Evolutionary conservation across 2,113 vertebrate species (phyloP).

Genomic region (Anarhynchus alexandrinus): DNA sequence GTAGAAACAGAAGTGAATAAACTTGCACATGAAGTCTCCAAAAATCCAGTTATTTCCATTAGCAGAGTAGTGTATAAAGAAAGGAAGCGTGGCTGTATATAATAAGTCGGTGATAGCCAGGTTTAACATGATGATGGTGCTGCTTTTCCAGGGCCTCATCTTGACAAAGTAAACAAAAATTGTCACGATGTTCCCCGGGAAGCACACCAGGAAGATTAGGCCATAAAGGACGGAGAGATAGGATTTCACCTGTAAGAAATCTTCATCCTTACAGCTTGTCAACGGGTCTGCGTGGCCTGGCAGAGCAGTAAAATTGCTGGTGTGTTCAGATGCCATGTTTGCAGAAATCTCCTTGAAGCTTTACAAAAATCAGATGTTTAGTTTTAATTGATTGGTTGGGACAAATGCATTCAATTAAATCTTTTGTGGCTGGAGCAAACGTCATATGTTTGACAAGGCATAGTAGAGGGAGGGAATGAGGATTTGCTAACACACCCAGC

Average conservation of each 20-base stretch:
- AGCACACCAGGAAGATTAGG: slow-evolving; percentile 60
- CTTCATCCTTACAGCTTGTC: slow-evolving; percentile 16
- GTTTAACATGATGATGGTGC: slow-evolving; percentile 88
- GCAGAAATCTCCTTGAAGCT: slow-evolving; percentile 1
- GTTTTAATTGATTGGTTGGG: neutral
- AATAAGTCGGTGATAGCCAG: slow-evolving; percentile 84
- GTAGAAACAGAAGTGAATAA: slow-evolving; percentile 87
- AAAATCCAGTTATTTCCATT: slow-evolving; percentile 84
- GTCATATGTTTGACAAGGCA: neutral
- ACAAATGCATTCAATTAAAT: neutral
- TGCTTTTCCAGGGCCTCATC: slow-evolving; percentile 82
- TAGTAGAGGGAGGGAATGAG: neutral
- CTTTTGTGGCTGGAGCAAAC: neutral
- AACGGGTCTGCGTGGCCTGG: rapidly evolving
- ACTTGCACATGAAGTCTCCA: slow-evolving; percentile 86
- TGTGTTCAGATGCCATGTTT: neutral
- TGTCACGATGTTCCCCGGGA: slow-evolving; percentile 58
- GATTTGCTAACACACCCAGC: neutral
- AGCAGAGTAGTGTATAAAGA: slow-evolving; percentile 83
- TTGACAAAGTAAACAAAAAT: slow-evolving; percentile 63
- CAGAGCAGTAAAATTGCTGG: slow-evolving; percentile 1
- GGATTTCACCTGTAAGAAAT: neutral
- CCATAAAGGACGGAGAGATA: neutral
- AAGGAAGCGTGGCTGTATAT: slow-evolving; percentile 84
- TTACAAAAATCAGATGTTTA: slow-evolving; percentile 9